phyloP scores from a whole-genome alignment of 2,113 vertebrate genomes.

The Alethe diademata region DNA sequence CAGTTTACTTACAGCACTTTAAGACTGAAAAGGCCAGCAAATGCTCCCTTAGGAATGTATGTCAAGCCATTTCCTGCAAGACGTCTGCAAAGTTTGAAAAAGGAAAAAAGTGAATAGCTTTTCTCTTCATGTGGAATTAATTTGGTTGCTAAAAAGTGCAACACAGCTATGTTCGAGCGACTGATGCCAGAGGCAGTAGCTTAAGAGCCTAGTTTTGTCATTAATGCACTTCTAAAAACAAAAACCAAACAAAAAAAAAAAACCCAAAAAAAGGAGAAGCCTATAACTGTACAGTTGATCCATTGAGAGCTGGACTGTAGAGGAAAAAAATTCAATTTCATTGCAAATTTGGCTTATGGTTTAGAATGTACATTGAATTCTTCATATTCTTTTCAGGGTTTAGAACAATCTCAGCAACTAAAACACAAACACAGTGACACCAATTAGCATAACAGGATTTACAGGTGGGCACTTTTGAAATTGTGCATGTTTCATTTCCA shows the following conservation, averaged over 20 bases:
- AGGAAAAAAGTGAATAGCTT: conserved; percentile 57
- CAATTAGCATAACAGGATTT: neutral
- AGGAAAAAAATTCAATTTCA: conserved; percentile 20
- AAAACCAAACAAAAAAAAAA: neutral
- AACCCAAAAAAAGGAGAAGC: neutral
- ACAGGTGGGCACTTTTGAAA: neutral
- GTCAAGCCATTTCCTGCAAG: conserved; percentile 92
- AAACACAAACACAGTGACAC: neutral
- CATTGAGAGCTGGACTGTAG: conserved; percentile 6
- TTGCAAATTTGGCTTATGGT: neutral
- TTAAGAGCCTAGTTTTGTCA: conserved; percentile 51
- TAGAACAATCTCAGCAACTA: neutral
- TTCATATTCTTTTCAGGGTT: neutral
- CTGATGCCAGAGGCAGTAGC: conserved; percentile 53
- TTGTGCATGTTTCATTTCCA: neutral
- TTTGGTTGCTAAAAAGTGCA: conserved; percentile 68
- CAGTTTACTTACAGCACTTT: conserved; percentile 91
- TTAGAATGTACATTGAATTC: neutral
- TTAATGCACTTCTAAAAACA: neutral
- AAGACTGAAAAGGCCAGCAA: conserved; percentile 88
- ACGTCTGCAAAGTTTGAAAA: conserved; percentile 80
- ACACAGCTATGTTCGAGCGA: conserved; percentile 29
- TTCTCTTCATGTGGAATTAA: conserved; percentile 74
- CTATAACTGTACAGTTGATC: conserved; percentile 20
- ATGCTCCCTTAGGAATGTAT: conserved; percentile 88